Conservation (phyloP, 2,797 vertebrate species). For the Spinus olivaceus region DNA sequence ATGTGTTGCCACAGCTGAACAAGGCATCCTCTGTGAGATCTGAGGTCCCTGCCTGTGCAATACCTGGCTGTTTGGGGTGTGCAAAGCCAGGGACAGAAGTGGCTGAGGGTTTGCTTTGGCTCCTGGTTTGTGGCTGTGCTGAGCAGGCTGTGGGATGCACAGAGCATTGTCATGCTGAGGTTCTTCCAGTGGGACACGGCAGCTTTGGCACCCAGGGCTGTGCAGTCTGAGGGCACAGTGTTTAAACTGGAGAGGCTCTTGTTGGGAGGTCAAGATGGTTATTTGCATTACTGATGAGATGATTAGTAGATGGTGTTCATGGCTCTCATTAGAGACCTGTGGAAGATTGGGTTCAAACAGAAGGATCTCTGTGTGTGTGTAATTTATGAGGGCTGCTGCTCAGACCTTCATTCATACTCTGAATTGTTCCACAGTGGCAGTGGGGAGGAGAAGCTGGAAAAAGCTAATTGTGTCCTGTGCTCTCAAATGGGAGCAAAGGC, state of each 20-base stretch:
- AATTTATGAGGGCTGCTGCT: not conserved
- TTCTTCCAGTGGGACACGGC: not conserved
- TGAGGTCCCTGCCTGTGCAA: not conserved
- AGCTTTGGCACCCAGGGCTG: not conserved
- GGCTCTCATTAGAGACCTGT: not conserved
- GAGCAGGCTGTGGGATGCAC: not conserved
- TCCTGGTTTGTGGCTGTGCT: not conserved
- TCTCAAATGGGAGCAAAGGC: not conserved
- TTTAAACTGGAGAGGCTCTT: not conserved
- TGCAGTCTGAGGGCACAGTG: not conserved
- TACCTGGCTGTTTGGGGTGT: not conserved
- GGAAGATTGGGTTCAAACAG: not conserved
- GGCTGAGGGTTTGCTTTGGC: not conserved
- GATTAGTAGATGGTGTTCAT: not conserved
- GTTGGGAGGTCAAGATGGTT: not conserved
- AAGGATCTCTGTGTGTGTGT: not conserved
- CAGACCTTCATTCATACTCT: not conserved
- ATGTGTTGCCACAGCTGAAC: not conserved
- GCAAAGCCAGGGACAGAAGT: not conserved
- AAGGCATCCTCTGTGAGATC: accelerated
- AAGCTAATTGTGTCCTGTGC: not conserved
- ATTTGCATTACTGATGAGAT: not conserved
- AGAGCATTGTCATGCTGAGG: accelerated
- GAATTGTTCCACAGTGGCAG: not conserved
- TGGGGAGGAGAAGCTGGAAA: not conserved